A percentile compares a stretch with the other conserved stretches of the same genome.
These are phyloP conservation scores for Mixornis gularis DNA, from an alignment of 2,113 vertebrate genomes.

Conservation along the genomic window DNA sequence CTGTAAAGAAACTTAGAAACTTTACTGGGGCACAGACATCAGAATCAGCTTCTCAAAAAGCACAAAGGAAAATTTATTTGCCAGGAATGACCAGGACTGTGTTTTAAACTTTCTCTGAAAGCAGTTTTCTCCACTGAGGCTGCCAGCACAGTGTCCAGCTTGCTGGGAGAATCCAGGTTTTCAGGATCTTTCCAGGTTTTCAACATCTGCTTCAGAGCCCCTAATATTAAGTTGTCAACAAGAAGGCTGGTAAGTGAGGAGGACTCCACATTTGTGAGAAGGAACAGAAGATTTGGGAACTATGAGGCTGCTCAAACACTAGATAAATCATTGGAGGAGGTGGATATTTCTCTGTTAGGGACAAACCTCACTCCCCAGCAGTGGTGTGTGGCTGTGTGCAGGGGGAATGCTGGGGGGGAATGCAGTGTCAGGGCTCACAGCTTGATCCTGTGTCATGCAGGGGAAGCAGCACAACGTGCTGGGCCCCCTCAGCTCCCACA, in stretches of 20 bases:
- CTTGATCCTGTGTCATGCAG: neutral
- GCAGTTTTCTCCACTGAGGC: neutral
- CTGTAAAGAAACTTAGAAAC: neutral
- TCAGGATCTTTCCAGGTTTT: neutral
- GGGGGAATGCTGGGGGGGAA: rapidly evolving
- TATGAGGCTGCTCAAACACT: neutral
- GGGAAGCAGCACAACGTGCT: neutral
- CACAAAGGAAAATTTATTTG: neutral
- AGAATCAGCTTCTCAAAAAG: neutral
- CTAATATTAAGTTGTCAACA: constrained; percentile 4
- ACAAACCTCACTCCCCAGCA: neutral
- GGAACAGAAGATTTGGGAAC: constrained; percentile 11
- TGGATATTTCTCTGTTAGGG: neutral
- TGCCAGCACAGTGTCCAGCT: neutral
- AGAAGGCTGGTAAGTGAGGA: neutral
- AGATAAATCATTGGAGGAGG: neutral
- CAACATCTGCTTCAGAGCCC: neutral
- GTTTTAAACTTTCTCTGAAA: neutral
- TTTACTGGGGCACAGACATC: neutral
- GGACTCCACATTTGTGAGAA: neutral
- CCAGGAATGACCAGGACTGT: neutral
- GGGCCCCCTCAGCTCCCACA: neutral
- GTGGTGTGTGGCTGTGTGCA: rapidly evolving
- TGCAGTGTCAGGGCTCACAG: neutral
- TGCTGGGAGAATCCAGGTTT: neutral